Evolutionary conservation across 1,140 invertebrate genomes (phyloP), one percentile per base, ranked within the genome.

Genomic region (Samia ricini): DNA sequence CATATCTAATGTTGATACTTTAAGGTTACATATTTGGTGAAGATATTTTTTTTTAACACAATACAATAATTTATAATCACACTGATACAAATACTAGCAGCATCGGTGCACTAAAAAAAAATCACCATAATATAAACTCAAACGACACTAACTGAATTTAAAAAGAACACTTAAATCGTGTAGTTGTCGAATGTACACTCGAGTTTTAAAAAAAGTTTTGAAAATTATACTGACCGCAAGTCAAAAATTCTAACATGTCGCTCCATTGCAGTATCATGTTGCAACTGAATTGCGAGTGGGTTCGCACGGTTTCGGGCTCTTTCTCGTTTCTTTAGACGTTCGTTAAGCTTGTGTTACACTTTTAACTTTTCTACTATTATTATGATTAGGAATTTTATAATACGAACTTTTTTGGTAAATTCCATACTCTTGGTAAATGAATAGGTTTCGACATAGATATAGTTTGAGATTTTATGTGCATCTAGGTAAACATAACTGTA

Each of bases 241-340:
- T 72, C 62, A 81, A 72, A 67, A 83, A 81, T 63, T 82, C 79
- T 63, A 88, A 74, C 82, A 86, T 85, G 83, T 89, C 86, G 78
- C 79, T 81, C 81, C 84, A 85, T 81, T 86, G 78, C 80, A 86
- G 81, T 80, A 81, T 81, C 83, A 85, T 87, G 73, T 83, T 79
- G 76, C 77, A 77, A 88, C 85, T 88, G 85, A 85, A 15, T 15
- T 42, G 33, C 33, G 33, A 42, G 65, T 61, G 64, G 74, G 65
- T 83, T n/a, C 80, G 68, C 81, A 80, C 77, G 74, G 68, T 77
- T 80, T 75, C 56, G 76, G 71, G 60, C 51, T 55, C 64, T 62
- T 56, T 66, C 74, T 80, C 79, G 76, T 82, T 74, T 83, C 78
- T 69, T 65, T 55, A 70, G 33, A 42, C 33, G 33, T 42, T n/a